Evolutionary conservation across 2,113 vertebrate genomes (phyloP).

Genomic region (Physeter macrocephalus): DNA sequence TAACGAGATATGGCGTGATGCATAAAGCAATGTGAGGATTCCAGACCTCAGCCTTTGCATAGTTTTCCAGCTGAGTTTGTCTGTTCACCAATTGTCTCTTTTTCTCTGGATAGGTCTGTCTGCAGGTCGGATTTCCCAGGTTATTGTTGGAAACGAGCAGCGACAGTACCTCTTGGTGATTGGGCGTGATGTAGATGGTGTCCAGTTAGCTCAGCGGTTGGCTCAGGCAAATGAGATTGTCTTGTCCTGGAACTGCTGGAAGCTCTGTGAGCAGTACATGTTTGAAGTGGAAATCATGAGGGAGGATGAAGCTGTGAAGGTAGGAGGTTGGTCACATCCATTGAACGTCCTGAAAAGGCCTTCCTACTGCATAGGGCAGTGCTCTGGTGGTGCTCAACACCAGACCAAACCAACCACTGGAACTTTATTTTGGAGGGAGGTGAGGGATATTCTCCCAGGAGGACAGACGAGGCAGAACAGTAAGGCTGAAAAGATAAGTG

Average conservation of each 20-base stretch:
- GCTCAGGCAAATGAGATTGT: conserved; percentile 66
- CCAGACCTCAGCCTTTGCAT: neutral
- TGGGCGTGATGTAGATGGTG: conserved; percentile 4
- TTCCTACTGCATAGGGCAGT: neutral
- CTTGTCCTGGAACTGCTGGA: conserved; percentile 62
- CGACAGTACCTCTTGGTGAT: neutral
- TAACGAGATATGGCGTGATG: neutral
- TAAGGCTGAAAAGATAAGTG: neutral
- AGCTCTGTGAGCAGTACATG: conserved; percentile 51
- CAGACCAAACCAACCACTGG: neutral
- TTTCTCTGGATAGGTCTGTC: conserved; percentile 48
- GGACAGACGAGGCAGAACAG: neutral
- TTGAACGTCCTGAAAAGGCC: neutral
- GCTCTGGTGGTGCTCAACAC: neutral
- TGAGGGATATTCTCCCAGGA: neutral
- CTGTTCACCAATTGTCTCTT: neutral
- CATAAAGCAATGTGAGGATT: neutral
- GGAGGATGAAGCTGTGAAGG: conserved; percentile 70
- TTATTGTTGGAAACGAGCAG: conserved; percentile 49
- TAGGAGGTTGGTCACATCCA: conserved; percentile 10
- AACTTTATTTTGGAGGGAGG: neutral
- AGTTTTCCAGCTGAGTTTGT: neutral
- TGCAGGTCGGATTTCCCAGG: conserved; percentile 62
- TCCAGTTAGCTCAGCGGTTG: conserved; percentile 50
- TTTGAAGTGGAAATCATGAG: conserved; percentile 67